Conservation (phyloP, 92 coral and sea anemone species). For the Bergia sp. region DNA sequence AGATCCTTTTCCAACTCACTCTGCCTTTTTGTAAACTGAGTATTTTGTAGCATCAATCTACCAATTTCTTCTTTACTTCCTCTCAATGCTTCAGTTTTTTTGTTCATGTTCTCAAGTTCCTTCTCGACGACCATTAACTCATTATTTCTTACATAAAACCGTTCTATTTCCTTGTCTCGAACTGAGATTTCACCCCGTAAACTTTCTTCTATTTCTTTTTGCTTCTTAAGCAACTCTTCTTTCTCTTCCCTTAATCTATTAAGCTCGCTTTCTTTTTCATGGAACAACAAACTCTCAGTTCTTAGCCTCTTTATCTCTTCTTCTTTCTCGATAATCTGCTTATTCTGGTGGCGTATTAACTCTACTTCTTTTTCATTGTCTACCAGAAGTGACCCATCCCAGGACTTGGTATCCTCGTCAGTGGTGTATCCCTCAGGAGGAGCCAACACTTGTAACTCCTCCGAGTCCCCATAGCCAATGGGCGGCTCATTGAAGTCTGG, state of each 20-base stretch:
- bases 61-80: constrained; percentile 51
- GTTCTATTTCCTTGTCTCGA: constrained; percentile 76
- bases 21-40: constrained; percentile 32
- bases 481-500: constrained; percentile 29
- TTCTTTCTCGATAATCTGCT: constrained; percentile 47
- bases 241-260: constrained; percentile 59
- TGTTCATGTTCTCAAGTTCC: constrained; percentile 60
- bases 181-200: constrained; percentile 45
- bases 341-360: constrained; percentile 34
- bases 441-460: constrained; percentile 17
- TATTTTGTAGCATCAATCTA: constrained; percentile 31
- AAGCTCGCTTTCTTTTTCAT: constrained; percentile 57
- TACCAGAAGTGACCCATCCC: constrained; percentile 2
- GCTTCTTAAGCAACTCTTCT: constrained; percentile 44
- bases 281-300: constrained; percentile 7
- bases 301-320: constrained; percentile 48
- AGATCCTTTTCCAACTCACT: constrained; percentile 55
- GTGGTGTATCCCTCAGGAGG: constrained; percentile 34
- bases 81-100: constrained; percentile 25
- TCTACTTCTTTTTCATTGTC: constrained; percentile 35
- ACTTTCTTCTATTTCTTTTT: constrained; percentile 57
- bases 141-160: constrained; percentile 71
- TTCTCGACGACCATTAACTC: constrained; percentile 61
- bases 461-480: constrained; percentile 15
- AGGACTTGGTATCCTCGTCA: constrained; percentile 29